Evolutionary conservation across 2,888 invertebrate genomes (phyloP), one percentile per base, ranked within the genome.

Genomic region (Polymixis lichenea): DNA sequence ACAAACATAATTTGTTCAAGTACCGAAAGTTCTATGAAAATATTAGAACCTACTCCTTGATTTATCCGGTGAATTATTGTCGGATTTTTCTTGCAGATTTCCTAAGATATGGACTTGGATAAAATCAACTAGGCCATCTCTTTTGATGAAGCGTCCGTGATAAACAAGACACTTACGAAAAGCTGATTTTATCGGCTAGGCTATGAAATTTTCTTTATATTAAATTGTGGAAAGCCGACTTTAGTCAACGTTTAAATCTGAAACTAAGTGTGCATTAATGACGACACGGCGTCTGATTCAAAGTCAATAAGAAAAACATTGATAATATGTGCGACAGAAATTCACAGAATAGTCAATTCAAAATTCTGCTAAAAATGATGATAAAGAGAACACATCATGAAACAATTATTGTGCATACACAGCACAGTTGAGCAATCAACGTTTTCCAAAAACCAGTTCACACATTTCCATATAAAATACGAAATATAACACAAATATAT

Each of bases 381-480:
- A 58, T 53, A 61, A 64, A 77, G 46, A 71, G 43, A 38, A 72
- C 60, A 65, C 64, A 73, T 83, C 71, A 72, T 43, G 49, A 70
- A 71, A 84, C 75, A 75, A 72, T 80, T 56, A 73, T 84, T 80
- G 69, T 79, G 78, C 83, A 84, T 58, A 53, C n/a, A 68, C 58
- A 68, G 80, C 4, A 80, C 83, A 78, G 78, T 85, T 88, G 84
- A 82, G 83, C 80, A 88, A 86, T 78, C 71, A 87, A 86, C 32
- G 22, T 66, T 65, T 85, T 86, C 77, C 78, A 70, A 83, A 83
- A 87, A 80, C 74, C 72, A 80, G 84, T 82, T 86, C 87, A 89
- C 84, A 86, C 75, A 77, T 79, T 87, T 87, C 68, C 66, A 80
- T 71, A 71, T 78, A 69, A 83, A 82, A 82, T 46, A 82, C 67